Percentiles rank a stretch among this genome's conserved stretches.
Conservation (phyloP, 2,797 vertebrate genomes). For the Helarctos malayanus region DNA sequence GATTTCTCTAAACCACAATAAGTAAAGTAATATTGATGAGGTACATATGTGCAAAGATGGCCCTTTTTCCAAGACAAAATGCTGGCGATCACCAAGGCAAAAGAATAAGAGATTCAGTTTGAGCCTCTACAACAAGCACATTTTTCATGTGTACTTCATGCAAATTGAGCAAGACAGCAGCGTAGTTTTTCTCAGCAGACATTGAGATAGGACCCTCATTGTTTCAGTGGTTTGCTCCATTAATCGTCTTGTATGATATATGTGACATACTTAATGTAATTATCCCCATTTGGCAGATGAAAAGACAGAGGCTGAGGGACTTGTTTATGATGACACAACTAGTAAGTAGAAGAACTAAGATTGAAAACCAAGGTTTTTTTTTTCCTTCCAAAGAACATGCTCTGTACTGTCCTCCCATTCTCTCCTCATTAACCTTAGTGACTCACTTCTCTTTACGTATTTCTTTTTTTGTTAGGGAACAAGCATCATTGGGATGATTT, state of each 20-base stretch:
- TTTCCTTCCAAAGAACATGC: not conserved
- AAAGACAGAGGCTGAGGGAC: not conserved
- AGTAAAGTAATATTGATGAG: not conserved
- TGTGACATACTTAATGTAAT: not conserved
- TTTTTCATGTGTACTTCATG: not conserved
- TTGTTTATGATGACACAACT: not conserved
- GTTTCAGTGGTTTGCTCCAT: not conserved
- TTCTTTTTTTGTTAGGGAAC: slow-evolving; percentile 38
- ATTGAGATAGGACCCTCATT: not conserved
- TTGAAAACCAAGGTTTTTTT: not conserved
- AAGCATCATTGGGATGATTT: slow-evolving; percentile 3
- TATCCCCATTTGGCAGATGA: not conserved
- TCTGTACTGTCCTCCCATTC: not conserved
- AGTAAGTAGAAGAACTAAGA: not conserved
- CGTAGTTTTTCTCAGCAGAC: not conserved
- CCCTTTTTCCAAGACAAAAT: not conserved
- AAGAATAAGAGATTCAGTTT: not conserved
- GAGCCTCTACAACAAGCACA: not conserved
- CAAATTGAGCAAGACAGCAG: not conserved
- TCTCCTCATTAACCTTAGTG: not conserved
- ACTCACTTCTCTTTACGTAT: slow-evolving; percentile 33
- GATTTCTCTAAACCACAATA: not conserved
- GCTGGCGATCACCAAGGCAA: not conserved
- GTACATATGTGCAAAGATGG: not conserved
- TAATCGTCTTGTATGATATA: not conserved